A percentile compares a stretch with the other conserved stretches of the same genome.
Conservation (phyloP, 2,797 vertebrate genomes). For the Carcharodon carcharias region DNA sequence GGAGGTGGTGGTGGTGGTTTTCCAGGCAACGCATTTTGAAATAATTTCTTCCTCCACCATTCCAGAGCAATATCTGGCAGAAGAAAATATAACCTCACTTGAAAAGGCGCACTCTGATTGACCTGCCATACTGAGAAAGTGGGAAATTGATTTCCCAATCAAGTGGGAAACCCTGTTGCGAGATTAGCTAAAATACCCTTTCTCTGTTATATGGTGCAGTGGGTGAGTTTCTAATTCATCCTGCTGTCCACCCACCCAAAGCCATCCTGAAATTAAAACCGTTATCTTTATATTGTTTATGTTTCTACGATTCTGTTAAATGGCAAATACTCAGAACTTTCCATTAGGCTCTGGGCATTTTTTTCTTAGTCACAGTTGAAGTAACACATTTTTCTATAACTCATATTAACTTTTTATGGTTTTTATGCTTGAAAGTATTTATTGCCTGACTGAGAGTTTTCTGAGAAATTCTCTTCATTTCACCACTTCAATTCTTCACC, state of each 20-base stretch:
- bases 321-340: background rate
- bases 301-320: background rate
- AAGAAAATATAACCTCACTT: background rate
- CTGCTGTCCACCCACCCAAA: background rate
- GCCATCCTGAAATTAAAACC: background rate
- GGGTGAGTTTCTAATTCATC: too few species aligned
- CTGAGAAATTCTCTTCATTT: background rate
- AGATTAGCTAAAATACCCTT: background rate
- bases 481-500: background rate
- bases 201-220: background rate
- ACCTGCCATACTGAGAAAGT: too few species aligned
- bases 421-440: background rate
- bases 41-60: background rate
- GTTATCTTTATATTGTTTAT: background rate
- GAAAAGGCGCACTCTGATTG: background rate
- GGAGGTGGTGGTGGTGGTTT: background rate
- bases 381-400: slow-evolving; percentile 3
- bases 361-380: background rate
- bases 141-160: background rate
- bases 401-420: background rate
- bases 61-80: background rate
- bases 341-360: background rate
- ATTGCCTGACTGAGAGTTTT: background rate
- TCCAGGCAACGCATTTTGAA: background rate
- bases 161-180: background rate